Conservation (phyloP, 30 jellyfish, hydroid and myxozoan species). For the Sanderia malayensis region DNA sequence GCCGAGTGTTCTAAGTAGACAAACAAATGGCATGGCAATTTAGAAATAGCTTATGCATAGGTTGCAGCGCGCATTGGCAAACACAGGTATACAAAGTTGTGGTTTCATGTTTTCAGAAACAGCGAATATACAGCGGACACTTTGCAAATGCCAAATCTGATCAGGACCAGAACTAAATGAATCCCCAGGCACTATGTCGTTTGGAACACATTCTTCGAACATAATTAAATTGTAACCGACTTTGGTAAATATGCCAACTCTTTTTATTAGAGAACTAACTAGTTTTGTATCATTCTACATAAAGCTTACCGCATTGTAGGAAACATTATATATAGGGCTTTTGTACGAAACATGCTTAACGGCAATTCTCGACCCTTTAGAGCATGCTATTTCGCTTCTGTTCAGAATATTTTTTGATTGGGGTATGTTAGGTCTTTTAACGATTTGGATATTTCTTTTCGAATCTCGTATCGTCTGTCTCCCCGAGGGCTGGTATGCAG, state of each 20-base stretch:
- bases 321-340: neutral
- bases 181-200: neutral
- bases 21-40: neutral
- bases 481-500: too few relatives aligned
- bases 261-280: neutral
- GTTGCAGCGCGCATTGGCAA: too few relatives aligned
- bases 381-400: too few relatives aligned
- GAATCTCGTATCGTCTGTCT: too few relatives aligned
- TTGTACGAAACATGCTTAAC: neutral
- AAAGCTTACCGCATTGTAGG: neutral
- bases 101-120: slow-evolving; percentile 28
- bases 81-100: neutral
- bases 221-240: neutral
- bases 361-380: too few relatives aligned
- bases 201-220: neutral
- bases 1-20: too few relatives aligned
- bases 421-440: too few relatives aligned
- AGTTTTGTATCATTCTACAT: neutral
- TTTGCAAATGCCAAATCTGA: slow-evolving; percentile 24
- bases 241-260: neutral
- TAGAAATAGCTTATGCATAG: neutral
- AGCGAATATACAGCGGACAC: slow-evolving; percentile 41
- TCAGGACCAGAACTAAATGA: slow-evolving; percentile 42
- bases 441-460: too few relatives aligned
- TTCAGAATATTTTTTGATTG: too few relatives aligned